Base-by-base conservation (phyloP, 1,140 invertebrate genomes). In the Eupristina koningsbergeri region DNA sequence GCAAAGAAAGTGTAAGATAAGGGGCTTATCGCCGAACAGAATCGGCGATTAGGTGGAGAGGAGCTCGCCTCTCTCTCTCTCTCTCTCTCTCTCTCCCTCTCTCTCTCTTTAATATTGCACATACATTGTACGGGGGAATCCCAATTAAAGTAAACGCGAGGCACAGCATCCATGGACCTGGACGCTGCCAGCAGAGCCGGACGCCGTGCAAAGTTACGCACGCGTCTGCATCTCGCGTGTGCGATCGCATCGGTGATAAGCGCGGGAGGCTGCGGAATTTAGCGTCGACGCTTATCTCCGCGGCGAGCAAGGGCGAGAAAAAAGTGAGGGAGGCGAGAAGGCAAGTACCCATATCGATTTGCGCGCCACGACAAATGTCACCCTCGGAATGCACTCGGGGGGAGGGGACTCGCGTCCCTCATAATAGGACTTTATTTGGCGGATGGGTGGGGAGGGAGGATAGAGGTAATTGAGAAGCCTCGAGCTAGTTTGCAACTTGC, bases 171-270 rank as follows among this genome's bases (percentile, higher is more conserved):
- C 81, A 58, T 58, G 17, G 9, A 50, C 53, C 22, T 22, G 3
- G 53, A 41, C 36, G 36, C 26, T 15, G 26, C 36, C 36, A 64
- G 31, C 9, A 19, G 63, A 64, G 9, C 29, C 63, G 19, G 63
- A 29, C 11, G 26, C 41, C 71, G 71, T 50, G 82, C 75, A 85
- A 45, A 76, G 71, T 81, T 84, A 36, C 77, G 79, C 84, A 73
- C 78, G 69, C 67, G 64, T 64, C 47, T n/a, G 63, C n/a, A n/a
- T n/a, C n/a, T 86, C 85, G 84, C 74, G 85, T 85, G 47, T 17
- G 81, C 80, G 78, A 84, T 74, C 69, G 34, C 45, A 73, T 36
- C 67, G 50, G 15, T n/a, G 69, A 82, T 82, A 82, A 61, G 41
- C 7, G 69, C 34, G 31, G 8, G 13, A 31, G 26, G 22, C 17